Conservation (phyloP, 64 coral and sea anemone species). For the Pocillopora verrucosa region DNA sequence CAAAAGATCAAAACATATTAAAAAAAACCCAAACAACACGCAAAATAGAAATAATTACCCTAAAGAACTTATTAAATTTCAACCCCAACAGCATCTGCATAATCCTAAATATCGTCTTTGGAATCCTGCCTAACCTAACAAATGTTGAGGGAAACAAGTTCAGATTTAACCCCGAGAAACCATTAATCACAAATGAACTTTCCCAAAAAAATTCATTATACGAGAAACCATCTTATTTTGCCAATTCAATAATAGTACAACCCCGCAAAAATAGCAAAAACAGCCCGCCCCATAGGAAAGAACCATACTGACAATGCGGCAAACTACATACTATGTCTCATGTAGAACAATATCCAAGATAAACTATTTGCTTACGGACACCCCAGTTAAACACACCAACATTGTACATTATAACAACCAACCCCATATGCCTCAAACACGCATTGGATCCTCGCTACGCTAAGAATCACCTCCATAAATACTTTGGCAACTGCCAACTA, state of each 20-base stretch:
- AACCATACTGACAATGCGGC: constrained; percentile 52
- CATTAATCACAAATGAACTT: constrained; percentile 35
- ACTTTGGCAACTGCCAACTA: constrained; percentile 26
- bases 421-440: constrained; percentile 32
- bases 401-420: constrained; percentile 44
- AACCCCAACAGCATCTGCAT: constrained; percentile 27
- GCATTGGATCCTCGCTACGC: constrained; percentile 15
- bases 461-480: constrained; percentile 13
- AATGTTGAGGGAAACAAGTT: constrained; percentile 34
- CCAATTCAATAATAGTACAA: constrained; percentile 51
- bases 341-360: constrained; percentile 46
- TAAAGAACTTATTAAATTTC: no score
- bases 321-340: constrained; percentile 52
- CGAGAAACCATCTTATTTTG: constrained; percentile 13
- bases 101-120: constrained; percentile 37
- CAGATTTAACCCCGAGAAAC: constrained; percentile 38
- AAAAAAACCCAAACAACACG: no score
- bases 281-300: constrained; percentile 31
- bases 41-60: no score
- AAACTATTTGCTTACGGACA: constrained; percentile 13
- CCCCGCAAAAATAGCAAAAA: constrained; percentile 43
- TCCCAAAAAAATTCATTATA: constrained; percentile 31
- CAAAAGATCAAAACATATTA: no score
- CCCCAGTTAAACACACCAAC: constrained; percentile 40
- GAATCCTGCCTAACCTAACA: constrained; percentile 36